These are phyloP conservation scores for Morinoia aosen DNA, from an alignment of 2,888 invertebrate species.

Conservation along the genomic window DNA sequence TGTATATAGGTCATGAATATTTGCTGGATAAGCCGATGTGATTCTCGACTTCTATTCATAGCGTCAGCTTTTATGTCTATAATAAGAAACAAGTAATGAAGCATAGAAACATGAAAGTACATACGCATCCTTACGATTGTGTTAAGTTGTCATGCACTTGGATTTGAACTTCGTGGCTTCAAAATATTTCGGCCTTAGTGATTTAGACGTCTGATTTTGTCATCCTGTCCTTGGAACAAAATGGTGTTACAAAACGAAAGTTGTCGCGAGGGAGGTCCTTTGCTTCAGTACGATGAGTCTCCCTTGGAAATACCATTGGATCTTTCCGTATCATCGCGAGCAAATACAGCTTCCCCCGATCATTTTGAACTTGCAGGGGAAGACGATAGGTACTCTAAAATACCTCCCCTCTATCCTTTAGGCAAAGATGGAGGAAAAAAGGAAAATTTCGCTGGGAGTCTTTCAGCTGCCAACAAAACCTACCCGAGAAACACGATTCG, in stretches of 20 bases:
- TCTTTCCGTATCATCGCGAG: constrained; percentile 26
- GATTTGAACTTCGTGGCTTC: not conserved
- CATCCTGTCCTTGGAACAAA: not conserved
- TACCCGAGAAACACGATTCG: not conserved
- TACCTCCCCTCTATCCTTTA: not conserved
- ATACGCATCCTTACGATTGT: not conserved
- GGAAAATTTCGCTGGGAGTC: not conserved
- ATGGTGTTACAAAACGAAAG: constrained; percentile 53
- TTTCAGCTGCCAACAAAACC: not conserved
- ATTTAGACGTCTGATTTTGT: not conserved
- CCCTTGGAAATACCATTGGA: constrained; percentile 42
- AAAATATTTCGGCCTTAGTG: not conserved
- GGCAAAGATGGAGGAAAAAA: not conserved
- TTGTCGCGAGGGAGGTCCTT: constrained; percentile 19
- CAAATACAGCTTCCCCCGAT: not conserved
- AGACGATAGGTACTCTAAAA: not conserved
- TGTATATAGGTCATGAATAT: not conserved
- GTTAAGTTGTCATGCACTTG: not conserved
- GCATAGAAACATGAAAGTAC: not conserved
- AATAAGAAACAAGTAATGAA: not conserved
- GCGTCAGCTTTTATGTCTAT: not conserved
- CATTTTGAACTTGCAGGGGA: not conserved
- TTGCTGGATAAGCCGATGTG: not conserved
- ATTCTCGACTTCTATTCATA: not conserved
- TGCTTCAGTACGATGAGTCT: constrained; percentile 36